Evolutionary conservation across 2,113 vertebrate species (phyloP).

Genomic region (Gavia stellata): DNA sequence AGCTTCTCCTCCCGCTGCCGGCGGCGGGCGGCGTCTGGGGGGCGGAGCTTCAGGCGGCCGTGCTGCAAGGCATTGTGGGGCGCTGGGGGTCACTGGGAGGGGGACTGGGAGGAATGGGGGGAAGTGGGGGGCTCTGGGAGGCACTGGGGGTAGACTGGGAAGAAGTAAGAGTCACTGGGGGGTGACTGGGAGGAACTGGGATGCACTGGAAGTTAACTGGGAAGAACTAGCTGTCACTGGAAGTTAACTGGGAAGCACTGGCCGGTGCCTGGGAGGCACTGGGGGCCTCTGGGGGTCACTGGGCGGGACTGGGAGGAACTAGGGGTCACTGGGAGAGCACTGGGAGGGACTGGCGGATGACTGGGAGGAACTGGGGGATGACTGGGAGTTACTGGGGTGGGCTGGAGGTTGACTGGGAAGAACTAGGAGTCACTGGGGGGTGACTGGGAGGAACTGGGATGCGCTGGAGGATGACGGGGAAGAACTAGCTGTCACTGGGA

Average conservation of each 20-base stretch:
- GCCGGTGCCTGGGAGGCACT: no score
- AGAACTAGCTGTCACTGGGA: no score
- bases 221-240: background rate
- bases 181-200: no score
- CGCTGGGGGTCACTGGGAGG: background rate
- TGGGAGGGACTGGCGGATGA: no score
- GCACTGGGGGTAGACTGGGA: background rate
- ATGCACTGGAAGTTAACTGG: no score
- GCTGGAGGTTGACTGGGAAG: background rate
- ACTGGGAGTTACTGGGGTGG: background rate
- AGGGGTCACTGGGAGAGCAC: background rate
- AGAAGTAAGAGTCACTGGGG: background rate
- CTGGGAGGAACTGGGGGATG: no score
- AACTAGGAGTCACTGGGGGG: background rate
- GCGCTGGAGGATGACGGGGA: background rate
- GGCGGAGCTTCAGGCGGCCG: background rate
- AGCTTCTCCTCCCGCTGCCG: background rate
- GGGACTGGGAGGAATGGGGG: no score
- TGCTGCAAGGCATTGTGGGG: background rate
- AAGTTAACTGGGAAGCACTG: background rate
- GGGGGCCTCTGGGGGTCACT: background rate
- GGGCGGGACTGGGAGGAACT: background rate
- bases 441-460: background rate
- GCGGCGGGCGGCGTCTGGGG: background rate
- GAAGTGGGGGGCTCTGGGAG: background rate